A percentile compares a stretch with the other conserved stretches of the same genome.
Conservation (phyloP, 2,797 vertebrate genomes). For the Gobio occitaniae region DNA sequence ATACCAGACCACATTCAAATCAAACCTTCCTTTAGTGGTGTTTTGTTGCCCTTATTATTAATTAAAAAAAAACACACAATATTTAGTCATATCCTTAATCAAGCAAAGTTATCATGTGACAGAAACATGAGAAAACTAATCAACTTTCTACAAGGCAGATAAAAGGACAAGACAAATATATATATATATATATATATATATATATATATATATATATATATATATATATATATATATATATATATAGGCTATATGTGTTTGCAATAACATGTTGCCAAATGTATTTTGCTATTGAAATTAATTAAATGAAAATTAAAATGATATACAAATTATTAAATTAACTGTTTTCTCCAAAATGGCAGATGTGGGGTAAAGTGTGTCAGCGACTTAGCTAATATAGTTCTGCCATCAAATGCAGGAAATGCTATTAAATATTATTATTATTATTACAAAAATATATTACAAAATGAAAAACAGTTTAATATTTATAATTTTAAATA, state of each 20-base stretch:
- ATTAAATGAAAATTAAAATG: not conserved
- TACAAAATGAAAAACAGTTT: not conserved
- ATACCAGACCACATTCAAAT: slow-evolving; percentile 8
- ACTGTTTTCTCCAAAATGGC: not conserved
- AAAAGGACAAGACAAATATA: too few relatives aligned
- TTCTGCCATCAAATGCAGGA: slow-evolving; percentile 11
- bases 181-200: too few relatives aligned
- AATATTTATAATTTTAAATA: too few relatives aligned
- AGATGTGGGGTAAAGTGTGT: not conserved
- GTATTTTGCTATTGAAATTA: too few relatives aligned
- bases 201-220: too few relatives aligned
- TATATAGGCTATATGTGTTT: too few relatives aligned
- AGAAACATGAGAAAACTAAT: not conserved
- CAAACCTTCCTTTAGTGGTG: not conserved
- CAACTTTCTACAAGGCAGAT: too few relatives aligned
- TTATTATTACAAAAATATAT: not conserved
- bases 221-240: too few relatives aligned
- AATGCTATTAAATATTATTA: not conserved
- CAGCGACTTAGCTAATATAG: not conserved
- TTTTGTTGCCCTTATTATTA: not conserved
- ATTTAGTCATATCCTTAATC: not conserved
- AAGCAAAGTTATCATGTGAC: not conserved
- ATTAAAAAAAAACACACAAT: not conserved
- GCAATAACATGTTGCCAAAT: too few relatives aligned
- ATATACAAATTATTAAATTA: not conserved